Evolutionary conservation across 2,113 vertebrate species (phyloP), one percentile per base, ranked within the genome.

Genomic region (Mastomys coucha): DNA sequence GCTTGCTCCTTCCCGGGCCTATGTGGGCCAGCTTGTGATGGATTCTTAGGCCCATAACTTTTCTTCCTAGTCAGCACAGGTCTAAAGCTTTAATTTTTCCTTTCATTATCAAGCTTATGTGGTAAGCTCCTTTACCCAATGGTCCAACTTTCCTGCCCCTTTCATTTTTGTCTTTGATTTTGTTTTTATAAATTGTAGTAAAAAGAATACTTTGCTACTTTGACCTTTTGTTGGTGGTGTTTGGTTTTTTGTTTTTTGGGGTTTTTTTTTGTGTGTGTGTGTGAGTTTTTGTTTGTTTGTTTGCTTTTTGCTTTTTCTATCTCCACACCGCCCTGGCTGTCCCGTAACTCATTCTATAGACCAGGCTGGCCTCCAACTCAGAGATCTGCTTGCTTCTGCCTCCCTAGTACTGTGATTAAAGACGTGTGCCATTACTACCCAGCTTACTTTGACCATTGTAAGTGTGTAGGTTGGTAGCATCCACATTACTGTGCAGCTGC

Each of bases 351-450:
- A 49, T 28, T 86, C 24, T 86, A 28, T 65, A 69, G 60, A 20
- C 16, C 39, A 86, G 7, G 42, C 28, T 86, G 17, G 63, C 42
- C 42, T 86, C 9, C 26, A 86, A 22, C 9, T 49, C 28, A 69
- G 26, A 22, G 63, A 67, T 12, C 42, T 42, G 7, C 82, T 16
- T 86, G 28, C 82, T 28, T 67, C 82, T 33, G 4, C 60, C 60
- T 12, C 20, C 28, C 42, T 22, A 33, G 11, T 39, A 5, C 19
- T 28, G 63, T 17, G 60, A 67, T 86, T 69, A 36, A 67, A 67
- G 42, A 45, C 14, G 0, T 7, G 19, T 0, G 20, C 28, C 65
- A 67, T 31, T 19, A 53, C 42, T 1, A 3, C 28, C 9, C 2
- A 2, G 5, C 42, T 67, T 45, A 12, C 58, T 65, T 85, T 45